Conservation (phyloP, 30 jellyfish, hydroid and myxozoan genomes). For the Hydra vulgaris region DNA sequence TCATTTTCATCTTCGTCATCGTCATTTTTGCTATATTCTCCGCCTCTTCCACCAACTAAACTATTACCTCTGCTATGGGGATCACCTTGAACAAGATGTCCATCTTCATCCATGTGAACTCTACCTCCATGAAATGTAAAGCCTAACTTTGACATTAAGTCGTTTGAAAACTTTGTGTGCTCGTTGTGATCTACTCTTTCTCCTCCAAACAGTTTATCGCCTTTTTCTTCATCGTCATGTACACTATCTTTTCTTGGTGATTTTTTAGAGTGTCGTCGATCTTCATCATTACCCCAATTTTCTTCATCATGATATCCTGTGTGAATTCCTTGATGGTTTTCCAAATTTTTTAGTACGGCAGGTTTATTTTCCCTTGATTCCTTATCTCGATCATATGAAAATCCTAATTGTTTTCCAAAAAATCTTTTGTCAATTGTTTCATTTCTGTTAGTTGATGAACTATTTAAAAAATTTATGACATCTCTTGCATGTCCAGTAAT, state of each 20-base stretch:
- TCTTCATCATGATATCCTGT: slow-evolving; percentile 21
- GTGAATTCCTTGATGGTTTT: slow-evolving; percentile 2
- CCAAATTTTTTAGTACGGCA: neutral
- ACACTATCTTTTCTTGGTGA: neutral
- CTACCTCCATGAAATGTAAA: slow-evolving; percentile 24
- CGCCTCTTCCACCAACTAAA: slow-evolving; percentile 15
- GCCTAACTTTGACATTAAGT: slow-evolving; percentile 10
- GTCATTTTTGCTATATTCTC: slow-evolving; percentile 6
- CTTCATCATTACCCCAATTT: neutral
- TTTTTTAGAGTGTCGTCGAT: neutral
- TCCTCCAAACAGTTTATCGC: slow-evolving; percentile 1
- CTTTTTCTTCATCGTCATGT: neutral
- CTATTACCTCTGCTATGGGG: neutral
- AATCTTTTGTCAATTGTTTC: neutral
- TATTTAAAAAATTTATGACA: neutral
- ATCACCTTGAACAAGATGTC: slow-evolving; percentile 14
- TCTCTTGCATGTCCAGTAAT: neutral
- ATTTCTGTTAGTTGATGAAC: neutral
- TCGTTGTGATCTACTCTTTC: slow-evolving; percentile 10
- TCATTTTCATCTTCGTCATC: slow-evolving; percentile 7
- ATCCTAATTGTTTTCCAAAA: slow-evolving; percentile 4
- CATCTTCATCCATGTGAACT: slow-evolving; percentile 31
- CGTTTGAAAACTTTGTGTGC: slow-evolving; percentile 1
- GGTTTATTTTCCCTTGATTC: slow-evolving; percentile 3
- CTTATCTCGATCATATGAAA: slow-evolving; percentile 7